Evolutionary conservation across 2,797 vertebrate species (phyloP).

Genomic region (Trichosurus vulpecula): DNA sequence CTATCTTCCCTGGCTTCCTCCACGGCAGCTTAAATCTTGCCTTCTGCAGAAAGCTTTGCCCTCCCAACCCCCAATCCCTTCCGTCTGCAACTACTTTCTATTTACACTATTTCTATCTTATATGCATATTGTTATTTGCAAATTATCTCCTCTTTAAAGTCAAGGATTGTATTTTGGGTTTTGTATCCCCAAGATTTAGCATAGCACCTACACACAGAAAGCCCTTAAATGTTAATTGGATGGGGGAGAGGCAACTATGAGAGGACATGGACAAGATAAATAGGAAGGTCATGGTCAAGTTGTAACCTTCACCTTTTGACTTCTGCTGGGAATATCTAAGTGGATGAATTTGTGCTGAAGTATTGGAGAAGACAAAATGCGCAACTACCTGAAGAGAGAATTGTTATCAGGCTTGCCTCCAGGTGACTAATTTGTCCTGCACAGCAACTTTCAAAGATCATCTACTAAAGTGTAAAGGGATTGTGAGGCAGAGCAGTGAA

Average conservation of each 20-base stretch:
- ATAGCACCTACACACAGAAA: not conserved
- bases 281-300: not conserved
- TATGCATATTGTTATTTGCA: not conserved
- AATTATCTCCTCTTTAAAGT: not conserved
- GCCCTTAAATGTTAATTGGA: no score
- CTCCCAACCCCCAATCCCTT: accelerated
- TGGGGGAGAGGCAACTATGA: no score
- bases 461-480: not conserved
- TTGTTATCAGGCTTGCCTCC: not conserved
- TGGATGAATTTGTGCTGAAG: not conserved
- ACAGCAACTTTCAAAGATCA: not conserved
- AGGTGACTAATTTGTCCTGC: not conserved
- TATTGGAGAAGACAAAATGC: not conserved
- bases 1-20: not conserved
- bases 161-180: not conserved
- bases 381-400: not conserved
- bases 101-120: not conserved
- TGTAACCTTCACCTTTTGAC: not conserved
- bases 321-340: not conserved
- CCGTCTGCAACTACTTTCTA: not conserved
- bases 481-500: not conserved
- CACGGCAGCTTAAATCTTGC: not conserved
- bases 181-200: not conserved
- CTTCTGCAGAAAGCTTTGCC: not conserved
- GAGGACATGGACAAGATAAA: not conserved